Base-by-base conservation (phyloP, 2,888 invertebrate genomes). In the Drosophila subquinaria region DNA sequence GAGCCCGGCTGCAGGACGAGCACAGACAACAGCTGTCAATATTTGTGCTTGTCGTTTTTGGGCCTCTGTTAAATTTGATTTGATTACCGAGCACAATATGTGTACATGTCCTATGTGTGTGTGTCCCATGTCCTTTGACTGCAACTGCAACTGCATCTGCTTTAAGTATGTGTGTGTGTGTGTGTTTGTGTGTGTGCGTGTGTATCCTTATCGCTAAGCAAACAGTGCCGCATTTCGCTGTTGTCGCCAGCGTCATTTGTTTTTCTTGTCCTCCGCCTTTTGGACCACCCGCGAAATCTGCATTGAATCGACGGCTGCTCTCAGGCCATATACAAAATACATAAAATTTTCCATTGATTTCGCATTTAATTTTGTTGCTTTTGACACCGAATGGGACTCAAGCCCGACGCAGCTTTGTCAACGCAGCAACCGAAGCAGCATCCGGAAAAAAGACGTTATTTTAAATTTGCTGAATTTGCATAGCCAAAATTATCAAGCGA, bases 341-440 rank as follows among this genome's bases (percentile, higher is more conserved):
- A 57, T 43, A 55, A 69, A 57, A 66, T 69, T 66, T 70, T 56
- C 50, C 69, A 68, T 52, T 67, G 68, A 63, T 56, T 78, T 85
- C 77, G 79, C 79, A 79, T 85, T 82, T 82, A 79, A 85, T 82
- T 75, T 83, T 89, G 89, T 89, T 90, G 89, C 82, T 86, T 86
- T 89, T 89, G 77, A 89, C 89, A 89, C 89, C 90, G 84, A 75
- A 89, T 88, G 90, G 90, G 79, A 69, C 76, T 72, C 83, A 76
- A 68, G 73, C 73, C 52, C 50, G 50, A 9, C 50, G 50, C 8
- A 56, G 63, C 68, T 74, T 73, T 80, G 73, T 69, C 86, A 70
- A 83, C 74, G 66, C 74, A 57, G 59, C 79, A 72, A 64, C 53
- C 62, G 72, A 5, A 27, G 27, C 73, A 72, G 57, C 66, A 53